Evolutionary conservation across 2,113 vertebrate genomes (phyloP).

Genomic region (Puffinus mauretanicus): DNA sequence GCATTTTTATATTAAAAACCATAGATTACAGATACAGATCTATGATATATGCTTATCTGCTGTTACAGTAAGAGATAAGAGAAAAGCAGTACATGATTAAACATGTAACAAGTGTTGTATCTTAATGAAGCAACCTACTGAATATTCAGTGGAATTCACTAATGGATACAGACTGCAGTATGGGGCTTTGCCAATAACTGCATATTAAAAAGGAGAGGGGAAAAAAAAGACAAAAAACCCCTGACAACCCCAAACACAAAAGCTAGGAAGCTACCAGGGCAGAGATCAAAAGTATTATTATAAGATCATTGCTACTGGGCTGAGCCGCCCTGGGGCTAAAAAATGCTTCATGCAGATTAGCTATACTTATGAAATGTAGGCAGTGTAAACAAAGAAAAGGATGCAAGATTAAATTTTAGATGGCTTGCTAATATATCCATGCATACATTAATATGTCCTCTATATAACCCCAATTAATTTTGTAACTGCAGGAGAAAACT

Average conservation of each 20-base stretch:
- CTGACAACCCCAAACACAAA: not conserved
- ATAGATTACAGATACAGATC: not conserved
- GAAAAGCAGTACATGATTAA: conserved; percentile 36
- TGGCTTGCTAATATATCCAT: conserved; percentile 2
- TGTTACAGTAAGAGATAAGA: conserved; percentile 2
- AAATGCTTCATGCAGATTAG: not conserved
- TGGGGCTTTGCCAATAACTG: not conserved
- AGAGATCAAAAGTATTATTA: conserved; percentile 10
- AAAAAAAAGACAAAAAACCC: not conserved
- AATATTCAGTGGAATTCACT: conserved; percentile 43
- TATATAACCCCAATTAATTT: conserved; percentile 53
- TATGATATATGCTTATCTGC: conserved; percentile 1
- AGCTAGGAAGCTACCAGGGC: not conserved
- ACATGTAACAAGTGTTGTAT: conserved; percentile 22
- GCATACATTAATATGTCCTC: conserved; percentile 44
- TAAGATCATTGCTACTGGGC: not conserved
- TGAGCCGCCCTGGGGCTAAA: not conserved
- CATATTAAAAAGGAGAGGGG: not conserved
- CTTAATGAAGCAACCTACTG: conserved; percentile 37
- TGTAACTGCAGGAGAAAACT: not conserved
- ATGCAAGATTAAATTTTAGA: conserved; percentile 36
- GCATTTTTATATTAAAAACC: conserved; percentile 24
- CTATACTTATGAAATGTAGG: not conserved
- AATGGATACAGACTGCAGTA: not conserved
- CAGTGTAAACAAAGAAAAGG: not conserved